These are phyloP conservation scores for Paedocypris sp. DNA, from an alignment of 2,113 vertebrate species.

Conservation along the genomic window DNA sequence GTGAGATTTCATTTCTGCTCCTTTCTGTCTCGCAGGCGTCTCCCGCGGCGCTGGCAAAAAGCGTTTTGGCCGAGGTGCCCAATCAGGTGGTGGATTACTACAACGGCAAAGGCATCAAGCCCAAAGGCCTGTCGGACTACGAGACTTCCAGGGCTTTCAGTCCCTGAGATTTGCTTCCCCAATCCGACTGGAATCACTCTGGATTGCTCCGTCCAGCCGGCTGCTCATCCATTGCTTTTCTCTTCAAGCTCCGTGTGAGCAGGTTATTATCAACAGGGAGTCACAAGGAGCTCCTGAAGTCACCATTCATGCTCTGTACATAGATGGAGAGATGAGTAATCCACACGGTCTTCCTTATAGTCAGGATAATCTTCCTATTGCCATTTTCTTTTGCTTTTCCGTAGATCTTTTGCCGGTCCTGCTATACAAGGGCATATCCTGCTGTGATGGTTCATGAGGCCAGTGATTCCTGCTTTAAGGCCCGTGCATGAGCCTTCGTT, in stretches of 20 bases:
- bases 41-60: constrained; percentile 92
- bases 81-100: constrained; percentile 99
- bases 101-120: constrained; percentile 93
- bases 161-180: too few relatives aligned
- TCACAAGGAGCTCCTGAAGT: too few relatives aligned
- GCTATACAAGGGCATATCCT: constrained; percentile 14
- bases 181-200: too few relatives aligned
- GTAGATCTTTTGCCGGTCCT: background rate
- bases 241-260: background rate
- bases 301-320: background rate
- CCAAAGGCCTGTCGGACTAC: constrained; percentile 89
- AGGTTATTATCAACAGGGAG: too few relatives aligned
- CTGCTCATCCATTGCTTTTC: too few relatives aligned
- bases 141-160: constrained; percentile 92
- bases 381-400: background rate
- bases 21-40: constrained; percentile 69
- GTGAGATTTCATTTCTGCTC: constrained; percentile 10
- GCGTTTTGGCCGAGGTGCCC: constrained; percentile 95
- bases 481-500: background rate
- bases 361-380: background rate
- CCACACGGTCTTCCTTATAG: background rate
- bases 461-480: background rate
- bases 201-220: too few relatives aligned
- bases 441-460: background rate
- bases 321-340: background rate